Evolutionary conservation across 2,113 vertebrate species (phyloP).

Genomic region (Galemys pyrenaicus): DNA sequence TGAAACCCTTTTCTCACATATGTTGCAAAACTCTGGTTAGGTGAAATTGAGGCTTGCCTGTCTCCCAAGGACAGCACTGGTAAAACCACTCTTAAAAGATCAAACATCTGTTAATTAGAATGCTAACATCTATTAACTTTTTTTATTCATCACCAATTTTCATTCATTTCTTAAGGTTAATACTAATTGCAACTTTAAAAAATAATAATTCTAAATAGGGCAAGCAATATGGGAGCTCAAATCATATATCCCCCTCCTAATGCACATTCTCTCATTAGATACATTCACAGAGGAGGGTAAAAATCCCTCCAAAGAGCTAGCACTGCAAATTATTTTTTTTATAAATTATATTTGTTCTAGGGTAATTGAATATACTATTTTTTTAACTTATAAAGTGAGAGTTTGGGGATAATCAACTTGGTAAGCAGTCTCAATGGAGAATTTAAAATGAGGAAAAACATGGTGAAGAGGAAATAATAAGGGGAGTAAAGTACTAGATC

Average conservation of each 20-base stretch:
- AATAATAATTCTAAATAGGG: constrained; percentile 79
- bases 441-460: constrained; percentile 74
- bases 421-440: constrained; percentile 68
- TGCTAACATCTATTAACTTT: constrained; percentile 79
- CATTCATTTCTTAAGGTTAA: constrained; percentile 82
- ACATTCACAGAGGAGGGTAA: constrained; percentile 40
- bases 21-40: constrained; percentile 18
- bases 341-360: constrained; percentile 74
- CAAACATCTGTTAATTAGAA: constrained; percentile 75
- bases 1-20: background rate
- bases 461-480: constrained; percentile 54
- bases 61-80: constrained; percentile 53
- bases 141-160: constrained; percentile 75
- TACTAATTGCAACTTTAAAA: constrained; percentile 78
- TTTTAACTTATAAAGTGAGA: constrained; percentile 68
- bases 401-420: constrained; percentile 68
- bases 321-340: constrained; percentile 61
- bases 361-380: constrained; percentile 65
- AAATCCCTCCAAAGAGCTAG: constrained; percentile 55
- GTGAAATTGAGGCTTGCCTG: constrained; percentile 12
- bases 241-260: constrained; percentile 54
- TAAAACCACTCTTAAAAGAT: constrained; percentile 55
- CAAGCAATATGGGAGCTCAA: constrained; percentile 71
- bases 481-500: constrained; percentile 58
- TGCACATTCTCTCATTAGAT: constrained; percentile 67